Evolutionary conservation across 1,140 invertebrate species (phyloP), one percentile per base, ranked within the genome.

Genomic region (Lordiphosa mommai): DNA sequence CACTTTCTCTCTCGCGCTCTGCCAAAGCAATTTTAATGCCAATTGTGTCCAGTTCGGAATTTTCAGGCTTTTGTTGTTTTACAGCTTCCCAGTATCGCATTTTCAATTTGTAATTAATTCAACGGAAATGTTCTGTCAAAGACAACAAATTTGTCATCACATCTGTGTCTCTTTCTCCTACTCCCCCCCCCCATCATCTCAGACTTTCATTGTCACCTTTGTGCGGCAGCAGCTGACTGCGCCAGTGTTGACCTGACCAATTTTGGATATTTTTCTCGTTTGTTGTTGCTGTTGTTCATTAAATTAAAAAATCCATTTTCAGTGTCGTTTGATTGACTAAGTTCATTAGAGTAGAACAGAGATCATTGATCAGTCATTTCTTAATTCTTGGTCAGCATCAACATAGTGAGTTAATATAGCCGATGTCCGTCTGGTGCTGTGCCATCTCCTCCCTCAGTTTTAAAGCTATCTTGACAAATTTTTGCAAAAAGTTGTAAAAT

Each of bases 311-410:
- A 27, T 29, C 33, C 27, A 64, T 63, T 59, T 71, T 66, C 74
- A 79, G 58, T 80, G 41, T 68, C 59, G 71, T 71, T 82, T 59
- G 74, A 65, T 74, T 79, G 74, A 79, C 74, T 79, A 74, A 56
- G 52, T 66, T 52, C 48, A 60, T 40, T 0, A 6, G 23, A 27
- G 23, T 27, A 27, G 5, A 27, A 27, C 23, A 27, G 6, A 6
- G 6, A 27, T 27, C 23, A 7, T 1, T 27, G 23, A 23, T 4
- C 20, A 23, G 20, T 23, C 20, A 5, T 23, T 23, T 23, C 20
- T 23, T 23, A 23, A 23, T 5, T 23, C 20, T 23, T 23, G n/a
- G n/a, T n/a, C n/a, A n/a, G n/a, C n/a, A n/a, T n/a, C n/a, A n/a
- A n/a, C n/a, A n/a, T n/a, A n/a, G n/a, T n/a, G n/a, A n/a, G n/a